Percentiles rank a stretch among this genome's conserved stretches.
Conservation (phyloP, 2,113 vertebrate genomes). For the Copsychus sechellarum region DNA sequence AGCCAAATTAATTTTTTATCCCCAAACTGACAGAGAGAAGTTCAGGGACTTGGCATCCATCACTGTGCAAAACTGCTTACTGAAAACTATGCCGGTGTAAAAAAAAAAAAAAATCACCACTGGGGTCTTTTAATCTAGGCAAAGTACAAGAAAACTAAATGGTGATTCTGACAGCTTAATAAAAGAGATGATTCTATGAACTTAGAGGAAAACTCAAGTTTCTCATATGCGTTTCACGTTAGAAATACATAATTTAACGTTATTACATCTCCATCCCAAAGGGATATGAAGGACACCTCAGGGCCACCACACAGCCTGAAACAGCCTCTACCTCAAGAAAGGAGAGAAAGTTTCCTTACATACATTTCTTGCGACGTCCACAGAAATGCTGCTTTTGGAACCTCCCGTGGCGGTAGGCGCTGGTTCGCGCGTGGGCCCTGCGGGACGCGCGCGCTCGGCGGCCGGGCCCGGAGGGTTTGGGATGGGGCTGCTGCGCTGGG, state of each 20-base stretch:
- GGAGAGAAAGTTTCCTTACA: conserved; percentile 90
- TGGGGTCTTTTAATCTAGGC: background rate
- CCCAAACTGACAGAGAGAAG: background rate
- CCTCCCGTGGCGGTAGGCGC: conserved; percentile 69
- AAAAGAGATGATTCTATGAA: background rate
- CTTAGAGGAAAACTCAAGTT: background rate
- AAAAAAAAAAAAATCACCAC: background rate
- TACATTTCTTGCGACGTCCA: conserved; percentile 99
- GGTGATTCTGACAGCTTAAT: background rate
- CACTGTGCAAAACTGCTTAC: background rate
- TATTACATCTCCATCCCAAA: background rate
- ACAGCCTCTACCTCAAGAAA: conserved; percentile 46
- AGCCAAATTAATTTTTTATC: background rate
- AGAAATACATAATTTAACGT: background rate
- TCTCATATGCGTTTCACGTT: background rate
- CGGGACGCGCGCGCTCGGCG: conserved; percentile 41
- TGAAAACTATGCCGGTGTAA: background rate
- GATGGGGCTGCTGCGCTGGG: conserved; percentile 15
- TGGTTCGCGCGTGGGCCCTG: conserved; percentile 45
- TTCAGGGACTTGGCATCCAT: background rate
- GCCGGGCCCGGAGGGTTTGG: background rate
- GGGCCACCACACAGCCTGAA: background rate
- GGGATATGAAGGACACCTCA: background rate
- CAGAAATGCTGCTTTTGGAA: conserved; percentile 92
- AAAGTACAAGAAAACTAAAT: background rate